A percentile compares a stretch with the other conserved stretches of the same genome.
Conservation (phyloP, 2,888 invertebrate species). For the Clusia tigrina region DNA sequence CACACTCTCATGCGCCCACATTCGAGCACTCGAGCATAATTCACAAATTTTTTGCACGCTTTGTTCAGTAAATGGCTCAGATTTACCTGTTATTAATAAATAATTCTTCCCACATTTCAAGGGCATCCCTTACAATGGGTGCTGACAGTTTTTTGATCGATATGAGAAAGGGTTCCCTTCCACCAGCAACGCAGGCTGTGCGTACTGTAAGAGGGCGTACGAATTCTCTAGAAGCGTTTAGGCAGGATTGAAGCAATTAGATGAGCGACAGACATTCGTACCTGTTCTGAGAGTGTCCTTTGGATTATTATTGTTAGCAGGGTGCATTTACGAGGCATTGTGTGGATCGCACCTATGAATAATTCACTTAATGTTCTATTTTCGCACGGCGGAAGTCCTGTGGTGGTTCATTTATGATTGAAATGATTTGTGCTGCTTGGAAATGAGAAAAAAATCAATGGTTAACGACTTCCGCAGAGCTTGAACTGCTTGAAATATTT, state of each 20-base stretch:
- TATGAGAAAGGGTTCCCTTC: not conserved
- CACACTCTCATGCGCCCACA: not conserved
- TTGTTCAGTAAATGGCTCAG: not conserved
- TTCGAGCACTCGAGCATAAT: not conserved
- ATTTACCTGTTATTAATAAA: no score
- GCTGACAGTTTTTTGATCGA: conserved; percentile 7
- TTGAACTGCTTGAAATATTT: no score
- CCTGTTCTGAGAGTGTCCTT: conserved; percentile 4
- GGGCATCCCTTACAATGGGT: not conserved
- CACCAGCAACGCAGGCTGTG: not conserved
- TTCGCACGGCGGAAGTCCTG: no score
- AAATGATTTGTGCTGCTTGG: no score
- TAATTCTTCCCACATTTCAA: not conserved
- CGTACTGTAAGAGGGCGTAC: not conserved
- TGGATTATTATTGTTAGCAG: not conserved
- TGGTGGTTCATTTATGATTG: no score
- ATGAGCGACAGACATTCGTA: no score
- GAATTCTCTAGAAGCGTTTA: not conserved
- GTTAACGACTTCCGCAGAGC: no score
- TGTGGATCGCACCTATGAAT: no score
- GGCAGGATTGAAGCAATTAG: not conserved
- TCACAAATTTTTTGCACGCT: not conserved
- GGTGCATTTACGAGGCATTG: not conserved
- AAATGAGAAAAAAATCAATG: no score
- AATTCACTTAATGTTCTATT: no score